Evolutionary conservation across 2,113 vertebrate genomes (phyloP).

Genomic region (Recurvirostra avosetta): DNA sequence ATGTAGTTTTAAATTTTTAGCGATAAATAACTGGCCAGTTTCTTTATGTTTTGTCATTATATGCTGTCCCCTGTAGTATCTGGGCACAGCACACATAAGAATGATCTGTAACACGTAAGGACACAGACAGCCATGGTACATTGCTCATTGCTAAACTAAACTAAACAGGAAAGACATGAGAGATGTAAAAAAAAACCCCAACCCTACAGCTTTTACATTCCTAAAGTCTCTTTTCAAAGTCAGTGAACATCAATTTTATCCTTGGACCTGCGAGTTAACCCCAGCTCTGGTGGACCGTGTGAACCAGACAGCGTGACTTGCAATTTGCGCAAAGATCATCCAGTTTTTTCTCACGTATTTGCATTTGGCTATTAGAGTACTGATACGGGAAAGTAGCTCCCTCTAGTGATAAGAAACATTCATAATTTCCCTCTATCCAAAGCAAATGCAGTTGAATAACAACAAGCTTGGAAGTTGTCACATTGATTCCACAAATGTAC

Average conservation of each 20-base stretch:
- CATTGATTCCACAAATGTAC: background rate
- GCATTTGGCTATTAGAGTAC: background rate
- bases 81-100: background rate
- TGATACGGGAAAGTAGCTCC: constrained; percentile 49
- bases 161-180: fast-evolving
- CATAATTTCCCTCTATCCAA: background rate
- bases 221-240: background rate
- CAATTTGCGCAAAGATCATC: background rate
- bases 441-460: too few relatives aligned
- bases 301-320: background rate
- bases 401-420: constrained; percentile 48
- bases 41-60: fast-evolving
- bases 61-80: background rate
- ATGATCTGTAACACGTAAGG: fast-evolving
- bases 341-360: background rate
- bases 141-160: background rate
- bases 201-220: background rate
- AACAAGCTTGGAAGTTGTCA: too few relatives aligned
- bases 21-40: background rate
- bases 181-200: fast-evolving
- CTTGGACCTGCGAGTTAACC: background rate
- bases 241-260: background rate
- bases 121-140: background rate
- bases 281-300: background rate
- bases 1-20: background rate